Conservation (phyloP, 2,797 vertebrate species). For the Sebastes hopkinsi region DNA sequence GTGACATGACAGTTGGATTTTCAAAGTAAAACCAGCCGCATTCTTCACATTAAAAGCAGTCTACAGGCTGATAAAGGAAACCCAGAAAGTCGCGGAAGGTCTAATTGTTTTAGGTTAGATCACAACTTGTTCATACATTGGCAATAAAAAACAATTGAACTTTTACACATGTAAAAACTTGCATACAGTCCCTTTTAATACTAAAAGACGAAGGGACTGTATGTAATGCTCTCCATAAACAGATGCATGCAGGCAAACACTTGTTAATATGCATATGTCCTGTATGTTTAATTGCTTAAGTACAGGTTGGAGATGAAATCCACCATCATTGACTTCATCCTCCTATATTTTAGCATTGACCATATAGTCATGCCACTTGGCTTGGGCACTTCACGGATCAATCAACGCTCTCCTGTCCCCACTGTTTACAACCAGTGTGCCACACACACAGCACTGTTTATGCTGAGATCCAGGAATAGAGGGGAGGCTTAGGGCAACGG, state of each 20-base stretch:
- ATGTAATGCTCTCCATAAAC: neutral
- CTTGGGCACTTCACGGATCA: neutral
- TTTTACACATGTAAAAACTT: too few relatives aligned
- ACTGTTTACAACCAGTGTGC: slow-evolving; percentile 31
- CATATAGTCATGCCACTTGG: neutral
- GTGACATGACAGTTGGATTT: too few relatives aligned
- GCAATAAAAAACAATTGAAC: too few relatives aligned
- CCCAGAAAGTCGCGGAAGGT: too few relatives aligned
- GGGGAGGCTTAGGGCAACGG: neutral
- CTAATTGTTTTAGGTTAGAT: rapidly evolving
- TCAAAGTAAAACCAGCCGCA: too few relatives aligned
- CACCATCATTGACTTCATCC: neutral
- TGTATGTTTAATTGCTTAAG: neutral
- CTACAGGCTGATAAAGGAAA: too few relatives aligned
- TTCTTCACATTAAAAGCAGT: too few relatives aligned
- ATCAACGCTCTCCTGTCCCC: slow-evolving; percentile 3
- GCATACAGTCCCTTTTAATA: neutral
- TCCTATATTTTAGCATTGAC: neutral
- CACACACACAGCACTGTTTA: slow-evolving; percentile 40
- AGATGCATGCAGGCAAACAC: neutral
- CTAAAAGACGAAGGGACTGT: neutral
- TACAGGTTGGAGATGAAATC: neutral
- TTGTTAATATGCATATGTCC: neutral
- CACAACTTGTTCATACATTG: too few relatives aligned
- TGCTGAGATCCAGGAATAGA: slow-evolving; percentile 39